Evolutionary conservation across 2,888 invertebrate species (phyloP), one percentile per base, ranked within the genome.

Genomic region (Teinopalpus imperialis): DNA sequence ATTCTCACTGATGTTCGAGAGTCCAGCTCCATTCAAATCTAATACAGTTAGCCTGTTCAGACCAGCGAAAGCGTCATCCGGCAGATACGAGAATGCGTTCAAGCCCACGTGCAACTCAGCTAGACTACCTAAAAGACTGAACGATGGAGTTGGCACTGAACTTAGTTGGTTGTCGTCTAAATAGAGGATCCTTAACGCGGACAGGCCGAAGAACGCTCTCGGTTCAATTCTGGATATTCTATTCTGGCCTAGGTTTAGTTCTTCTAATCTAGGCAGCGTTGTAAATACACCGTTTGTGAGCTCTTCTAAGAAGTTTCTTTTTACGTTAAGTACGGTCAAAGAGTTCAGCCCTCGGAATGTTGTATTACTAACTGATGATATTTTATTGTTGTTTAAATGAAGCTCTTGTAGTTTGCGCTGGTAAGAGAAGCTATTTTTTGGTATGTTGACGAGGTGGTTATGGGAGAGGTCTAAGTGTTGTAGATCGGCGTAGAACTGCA

Each of bases 401-500:
- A 97, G 82, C 70, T 96, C 95, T 63, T 94, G 94, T 40, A 97
- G 89, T 74, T 94, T 95, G 54, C 93, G 92, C 78, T 97, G 96
- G 53, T 93, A 93, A 46, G 92, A 90, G 71, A 97, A 97, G 62
- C 95, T 95, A 51, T 92, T 92, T 30, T 91, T 90, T 1, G 95
- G 95, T 63, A 97, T 94, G 66, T 92, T 95, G 48, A 96, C 92
- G 63, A 97, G 90, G 61, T 95, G 95, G 71, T 97, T 97, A 71
- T 92, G 93, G 27, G 95, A 95, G 29, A 97, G 89, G 77, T 97
- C 96, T 29, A 96, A 91, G 73, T 94, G 95, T 56, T 93, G 93
- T n/a, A 97, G 90, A 59, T 95, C 95, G 0, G 94, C 92, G 79
- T 97, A 97, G 82, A 97, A 97, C 71, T 95, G 95, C 81, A 97